Evolutionary conservation across 1,140 invertebrate genomes (phyloP), one percentile per base, ranked within the genome.

Genomic region (Homarus americanus): DNA sequence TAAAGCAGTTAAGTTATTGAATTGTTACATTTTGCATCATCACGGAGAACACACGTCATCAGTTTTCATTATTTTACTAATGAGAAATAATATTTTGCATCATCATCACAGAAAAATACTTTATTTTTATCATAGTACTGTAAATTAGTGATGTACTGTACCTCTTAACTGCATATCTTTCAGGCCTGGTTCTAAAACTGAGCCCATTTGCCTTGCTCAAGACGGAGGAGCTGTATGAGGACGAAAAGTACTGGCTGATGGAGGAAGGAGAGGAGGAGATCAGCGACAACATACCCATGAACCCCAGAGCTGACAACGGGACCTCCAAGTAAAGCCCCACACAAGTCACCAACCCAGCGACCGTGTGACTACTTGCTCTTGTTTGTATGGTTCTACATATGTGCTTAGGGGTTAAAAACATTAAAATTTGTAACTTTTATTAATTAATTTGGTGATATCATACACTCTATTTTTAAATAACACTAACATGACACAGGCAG

Each of bases 221-320:
- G 34, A 91, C 91, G 7, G 86, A 92, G 24, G 92, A 94, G 20
- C 63, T 94, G 1, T 94, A 92, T 84, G 93, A 94, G 75, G 94
- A 94, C 53, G 89, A 90, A 44, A 92, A 93, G 72, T 94, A 93
- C 82, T 94, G 93, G 93, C 90, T 93, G 44, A 85, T 94, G 24
- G 93, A 94, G 24, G 93, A 93, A 53, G 93, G 92, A n/a, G 93
- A 93, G 79, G 87, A 91, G 44, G 66, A 73, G 40, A 34, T 10
- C 10, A 91, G 38, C 63, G 34, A 63, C 49, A 40, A 24, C 66
- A 82, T 82, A 73, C 58, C 90, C 82, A 85, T 73, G 72, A 17
- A 49, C 20, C 5, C 41, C 24, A 15, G 34, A 63, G 63, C 82
- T 40, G 82, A 83, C 10, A 83, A 83, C 40, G 82, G 82, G 20